phyloP scores from a whole-genome alignment of 2,888 invertebrate species.

The Caenorhabditis sp. region DNA sequence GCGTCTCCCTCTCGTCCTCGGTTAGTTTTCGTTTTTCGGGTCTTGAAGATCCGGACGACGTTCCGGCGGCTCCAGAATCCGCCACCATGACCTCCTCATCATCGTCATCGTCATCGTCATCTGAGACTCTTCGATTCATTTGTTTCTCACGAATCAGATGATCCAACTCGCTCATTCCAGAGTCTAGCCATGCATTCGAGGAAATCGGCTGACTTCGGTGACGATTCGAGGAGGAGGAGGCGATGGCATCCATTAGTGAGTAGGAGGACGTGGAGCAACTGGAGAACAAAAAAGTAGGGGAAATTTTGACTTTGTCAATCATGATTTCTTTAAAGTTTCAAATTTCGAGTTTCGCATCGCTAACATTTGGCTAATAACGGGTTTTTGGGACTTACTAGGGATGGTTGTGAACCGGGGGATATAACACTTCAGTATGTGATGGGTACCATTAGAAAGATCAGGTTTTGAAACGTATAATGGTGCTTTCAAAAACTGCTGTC shows the following conservation, averaged over 20 bases:
- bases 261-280: constrained; percentile 27
- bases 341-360: no score
- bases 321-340: no score
- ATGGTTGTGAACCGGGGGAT: no score
- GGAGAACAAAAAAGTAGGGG: neutral
- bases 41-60: neutral
- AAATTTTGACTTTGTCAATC: no score
- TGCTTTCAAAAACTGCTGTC: no score
- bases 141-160: constrained; percentile 7
- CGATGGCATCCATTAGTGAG: constrained; percentile 34
- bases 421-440: no score
- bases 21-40: constrained; percentile 43
- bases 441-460: no score
- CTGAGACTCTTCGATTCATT: neutral
- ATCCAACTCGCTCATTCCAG: constrained; percentile 45
- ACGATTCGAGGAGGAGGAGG: constrained; percentile 1
- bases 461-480: no score
- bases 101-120: neutral
- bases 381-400: no score
- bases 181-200: neutral
- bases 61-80: neutral
- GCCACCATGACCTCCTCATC: neutral
- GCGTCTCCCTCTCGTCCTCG: constrained; percentile 22
- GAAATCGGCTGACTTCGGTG: constrained; percentile 13
- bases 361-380: no score